Base-by-base conservation (phyloP, 2,113 vertebrate genomes). In the Epinephelus fuscoguttatus region DNA sequence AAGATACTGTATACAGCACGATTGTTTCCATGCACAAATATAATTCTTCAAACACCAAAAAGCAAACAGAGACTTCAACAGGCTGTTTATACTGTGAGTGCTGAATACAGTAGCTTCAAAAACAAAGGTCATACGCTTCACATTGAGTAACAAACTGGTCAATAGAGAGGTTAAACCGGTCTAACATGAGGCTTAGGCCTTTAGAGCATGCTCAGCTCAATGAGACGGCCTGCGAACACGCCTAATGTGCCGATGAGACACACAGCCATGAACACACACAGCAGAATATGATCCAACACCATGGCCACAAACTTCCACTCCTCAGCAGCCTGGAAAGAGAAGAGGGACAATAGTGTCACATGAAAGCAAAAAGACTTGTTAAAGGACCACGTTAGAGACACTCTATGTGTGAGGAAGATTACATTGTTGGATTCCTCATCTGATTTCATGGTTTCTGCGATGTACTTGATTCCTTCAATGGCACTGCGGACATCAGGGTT, bases 261-360 rank as follows among this genome's bases (percentile, higher is more conserved):
- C 78, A 99, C 97, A 0, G 96, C 90, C 97, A 99, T 98, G 94
- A 99, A 99, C 90, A 99, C 96, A 57, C 96, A 98, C 4, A 99
- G 96, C 88, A 99, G 96, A 82, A 99, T 96, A 90, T 99, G 98
- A 93, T 99, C 98, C 91, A 99, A 82, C 73, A 99, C 98, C 98
- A 99, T 99, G 0, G 98, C 98, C 30, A 99, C 98, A 62, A 98
- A 99, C 92, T 99, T 99, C 98, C 98, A 99, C 90, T 99, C 98
- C 84, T 99, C 98, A 3, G 97, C 95, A 25, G 98, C 98, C 98
- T 99, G 81, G 62, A 95, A 95, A 66, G 96, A 96, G 76, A 97
- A 92, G 47, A 70, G 95, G 91, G 33, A 80, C 9, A 71, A 37
- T 8, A 18, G 17, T 56, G 68, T 90, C 33, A 86, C 45, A 63